A percentile compares a stretch with the other conserved stretches of the same genome.
phyloP scores from a whole-genome alignment of 2,113 vertebrate species.

The Peromyscus maniculatus region DNA sequence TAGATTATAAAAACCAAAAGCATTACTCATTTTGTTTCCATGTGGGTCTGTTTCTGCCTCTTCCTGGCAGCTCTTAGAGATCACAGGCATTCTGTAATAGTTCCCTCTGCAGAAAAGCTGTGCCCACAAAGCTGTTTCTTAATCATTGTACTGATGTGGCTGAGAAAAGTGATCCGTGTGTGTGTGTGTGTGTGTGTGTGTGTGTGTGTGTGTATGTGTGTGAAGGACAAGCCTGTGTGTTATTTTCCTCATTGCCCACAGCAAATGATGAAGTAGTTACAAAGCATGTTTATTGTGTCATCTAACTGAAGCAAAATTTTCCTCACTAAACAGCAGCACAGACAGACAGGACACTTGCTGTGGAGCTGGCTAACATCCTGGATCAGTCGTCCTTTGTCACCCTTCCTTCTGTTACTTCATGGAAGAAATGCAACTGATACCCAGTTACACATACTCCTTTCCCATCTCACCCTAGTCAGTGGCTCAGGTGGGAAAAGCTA shows the following conservation, averaged over 20 bases:
- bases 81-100: not conserved
- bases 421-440: not conserved
- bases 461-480: not conserved
- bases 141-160: not conserved
- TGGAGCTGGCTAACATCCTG: not conserved
- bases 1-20: not conserved
- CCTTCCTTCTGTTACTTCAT: not conserved
- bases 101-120: slow-evolving; percentile 14
- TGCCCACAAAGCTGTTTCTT: slow-evolving; percentile 33
- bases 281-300: not conserved
- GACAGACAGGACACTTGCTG: not conserved
- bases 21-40: not conserved
- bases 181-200: not conserved
- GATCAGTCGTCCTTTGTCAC: not conserved
- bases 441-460: not conserved
- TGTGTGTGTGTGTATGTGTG: not conserved
- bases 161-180: not conserved
- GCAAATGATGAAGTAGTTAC: not conserved
- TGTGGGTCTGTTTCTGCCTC: not conserved
- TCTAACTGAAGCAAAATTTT: not conserved
- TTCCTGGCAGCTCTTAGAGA: not conserved
- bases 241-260: not conserved
- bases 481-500: not conserved
- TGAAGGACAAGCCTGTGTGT: not conserved
- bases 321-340: not conserved